Percentiles rank a stretch among this genome's conserved stretches.
phyloP scores from a whole-genome alignment of 2,113 vertebrate genomes.

The Polypterus senegalus region DNA sequence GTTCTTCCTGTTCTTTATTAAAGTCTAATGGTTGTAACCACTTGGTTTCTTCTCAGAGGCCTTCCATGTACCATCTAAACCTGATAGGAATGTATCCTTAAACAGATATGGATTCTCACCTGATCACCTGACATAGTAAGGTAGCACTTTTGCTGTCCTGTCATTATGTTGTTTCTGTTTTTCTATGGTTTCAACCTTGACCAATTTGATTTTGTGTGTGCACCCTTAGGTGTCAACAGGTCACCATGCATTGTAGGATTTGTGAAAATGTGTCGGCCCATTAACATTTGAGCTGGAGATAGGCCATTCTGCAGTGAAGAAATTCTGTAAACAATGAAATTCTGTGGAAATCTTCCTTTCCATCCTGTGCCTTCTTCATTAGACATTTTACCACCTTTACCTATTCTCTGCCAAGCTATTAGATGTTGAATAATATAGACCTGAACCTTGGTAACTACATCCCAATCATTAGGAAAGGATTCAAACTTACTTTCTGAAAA shows the following conservation, averaged over 20 bases:
- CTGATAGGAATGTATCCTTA: slow-evolving; percentile 3
- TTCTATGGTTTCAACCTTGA: slow-evolving; percentile 5
- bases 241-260: slow-evolving; percentile 13
- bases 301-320: slow-evolving; percentile 15
- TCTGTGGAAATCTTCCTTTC: slow-evolving; percentile 10
- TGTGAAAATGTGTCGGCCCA: slow-evolving; percentile 11
- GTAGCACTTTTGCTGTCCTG: slow-evolving; percentile 9
- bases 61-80: slow-evolving; percentile 9
- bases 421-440: slow-evolving; percentile 13
- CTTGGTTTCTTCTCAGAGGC: slow-evolving; percentile 7
- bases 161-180: slow-evolving; percentile 14
- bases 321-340: slow-evolving; percentile 16
- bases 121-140: slow-evolving; percentile 8
- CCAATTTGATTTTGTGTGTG: slow-evolving; percentile 7
- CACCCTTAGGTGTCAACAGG: slow-evolving; percentile 12
- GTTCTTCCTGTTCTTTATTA: neutral
- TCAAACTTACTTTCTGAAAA: slow-evolving; percentile 16
- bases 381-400: slow-evolving; percentile 17
- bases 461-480: slow-evolving; percentile 15
- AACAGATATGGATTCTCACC: slow-evolving; percentile 1
- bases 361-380: slow-evolving; percentile 15
- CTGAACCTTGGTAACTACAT: slow-evolving; percentile 16
- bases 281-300: slow-evolving; percentile 20
- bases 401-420: slow-evolving; percentile 12
- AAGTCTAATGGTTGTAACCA: neutral